Evolutionary conservation across 2,113 vertebrate species (phyloP).

Genomic region (Vireo altiloquus): DNA sequence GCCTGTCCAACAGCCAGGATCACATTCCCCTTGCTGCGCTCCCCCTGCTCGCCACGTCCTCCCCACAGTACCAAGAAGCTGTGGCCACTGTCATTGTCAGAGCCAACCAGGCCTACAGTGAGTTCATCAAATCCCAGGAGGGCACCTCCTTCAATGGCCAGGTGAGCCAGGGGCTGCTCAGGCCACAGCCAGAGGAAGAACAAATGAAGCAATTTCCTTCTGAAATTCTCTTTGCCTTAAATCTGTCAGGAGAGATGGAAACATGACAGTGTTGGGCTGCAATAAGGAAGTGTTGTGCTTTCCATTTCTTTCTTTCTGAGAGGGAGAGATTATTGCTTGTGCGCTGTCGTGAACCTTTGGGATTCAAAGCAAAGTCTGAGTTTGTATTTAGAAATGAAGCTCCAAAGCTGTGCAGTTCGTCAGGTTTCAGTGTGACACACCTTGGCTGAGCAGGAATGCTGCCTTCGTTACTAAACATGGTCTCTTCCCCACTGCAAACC

Average conservation of each 20-base stretch:
- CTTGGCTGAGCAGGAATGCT: not conserved
- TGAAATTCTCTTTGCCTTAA: not conserved
- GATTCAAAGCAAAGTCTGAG: constrained; percentile 4
- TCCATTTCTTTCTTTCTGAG: not conserved
- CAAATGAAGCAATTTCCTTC: not conserved
- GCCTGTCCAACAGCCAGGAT: constrained; percentile 96
- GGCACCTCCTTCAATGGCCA: constrained; percentile 88
- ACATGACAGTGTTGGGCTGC: not conserved
- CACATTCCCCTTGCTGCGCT: constrained; percentile 95
- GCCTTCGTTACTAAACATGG: not conserved
- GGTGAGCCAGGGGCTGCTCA: constrained; percentile 72
- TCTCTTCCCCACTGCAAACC: not conserved
- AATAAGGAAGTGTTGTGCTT: not conserved
- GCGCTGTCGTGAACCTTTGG: not conserved
- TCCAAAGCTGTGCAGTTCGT: constrained; percentile 7
- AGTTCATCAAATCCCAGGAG: constrained; percentile 91
- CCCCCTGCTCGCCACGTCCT: constrained; percentile 91
- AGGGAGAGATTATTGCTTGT: constrained; percentile 1
- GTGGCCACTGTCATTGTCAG: constrained; percentile 89
- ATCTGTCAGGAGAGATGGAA: not conserved
- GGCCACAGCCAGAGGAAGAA: not conserved
- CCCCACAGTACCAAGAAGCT: constrained; percentile 93
- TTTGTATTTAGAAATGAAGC: not conserved
- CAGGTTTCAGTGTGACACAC: not conserved
- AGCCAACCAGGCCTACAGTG: constrained; percentile 91